A percentile compares a stretch with the other conserved stretches of the same genome.
Evolutionary conservation across 2,113 vertebrate species (phyloP).

Genomic region (Channa maculata): DNA sequence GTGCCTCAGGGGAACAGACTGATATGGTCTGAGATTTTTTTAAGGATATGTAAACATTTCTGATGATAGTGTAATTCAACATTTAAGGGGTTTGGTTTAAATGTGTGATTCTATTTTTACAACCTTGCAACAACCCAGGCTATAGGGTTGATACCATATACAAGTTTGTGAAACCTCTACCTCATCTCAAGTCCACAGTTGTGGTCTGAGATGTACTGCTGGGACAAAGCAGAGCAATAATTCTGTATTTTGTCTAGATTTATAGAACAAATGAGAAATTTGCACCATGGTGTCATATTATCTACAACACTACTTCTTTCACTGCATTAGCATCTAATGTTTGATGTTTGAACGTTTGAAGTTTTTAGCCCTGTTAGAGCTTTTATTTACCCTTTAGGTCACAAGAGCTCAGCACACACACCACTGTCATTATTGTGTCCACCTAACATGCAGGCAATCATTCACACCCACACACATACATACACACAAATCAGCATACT

Average conservation of each 20-base stretch:
- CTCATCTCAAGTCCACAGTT: slow-evolving; percentile 9
- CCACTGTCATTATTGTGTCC: not conserved
- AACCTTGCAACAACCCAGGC: not conserved
- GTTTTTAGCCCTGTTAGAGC: not conserved
- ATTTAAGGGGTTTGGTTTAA: not conserved
- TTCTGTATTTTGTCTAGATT: not conserved
- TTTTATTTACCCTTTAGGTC: slow-evolving; percentile 13
- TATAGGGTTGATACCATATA: not conserved
- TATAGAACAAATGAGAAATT: not conserved
- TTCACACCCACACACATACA: slow-evolving; percentile 17
- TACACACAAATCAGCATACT: not conserved
- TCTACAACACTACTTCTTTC: slow-evolving; percentile 8
- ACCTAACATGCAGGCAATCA: not conserved
- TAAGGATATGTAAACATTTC: no score
- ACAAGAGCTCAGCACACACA: not conserved
- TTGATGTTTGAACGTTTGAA: slow-evolving; percentile 13
- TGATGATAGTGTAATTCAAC: no score
- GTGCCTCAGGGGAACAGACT: no score
- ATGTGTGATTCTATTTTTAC: not conserved
- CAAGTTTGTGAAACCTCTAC: slow-evolving; percentile 2
- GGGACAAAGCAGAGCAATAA: slow-evolving; percentile 19
- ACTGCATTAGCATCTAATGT: not conserved
- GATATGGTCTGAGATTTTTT: no score
- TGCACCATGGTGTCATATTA: slow-evolving; percentile 8
- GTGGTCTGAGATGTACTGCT: slow-evolving; percentile 29